Evolutionary conservation across 2,888 invertebrate species (phyloP), one percentile per base, ranked within the genome.

Genomic region (Schizotus pectinicornis): DNA sequence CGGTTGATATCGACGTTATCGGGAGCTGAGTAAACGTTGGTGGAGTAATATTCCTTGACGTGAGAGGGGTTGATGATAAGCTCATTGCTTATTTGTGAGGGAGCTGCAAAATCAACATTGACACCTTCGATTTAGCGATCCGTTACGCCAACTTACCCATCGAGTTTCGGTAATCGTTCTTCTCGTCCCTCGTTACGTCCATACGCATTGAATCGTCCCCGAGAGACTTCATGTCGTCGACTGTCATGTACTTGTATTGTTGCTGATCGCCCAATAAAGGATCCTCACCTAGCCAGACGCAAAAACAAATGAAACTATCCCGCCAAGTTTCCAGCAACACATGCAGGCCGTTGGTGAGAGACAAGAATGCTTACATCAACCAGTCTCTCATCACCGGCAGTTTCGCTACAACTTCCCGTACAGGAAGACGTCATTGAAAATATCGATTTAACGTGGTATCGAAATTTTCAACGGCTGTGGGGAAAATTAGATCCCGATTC

Each of bases 231-330:
- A 91, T 87, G 73, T 91, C 91, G 77, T 92, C 91, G 54, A 87
- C 88, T 56, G 90, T 91, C 87, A 92, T 88, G 80, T 91, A 91
- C 71, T 88, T 87, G 77, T 91, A 91, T 69, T 85, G 84, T 68
- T 85, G 85, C 67, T 87, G 86, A 76, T 91, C 90, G 74, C 85
- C 86, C 67, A 87, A 79, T 80, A 87, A 82, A 53, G 86, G 86
- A 78, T 88, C 88, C 77, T 88, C 88, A 77, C 87, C 88, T 88
- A 77, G 51, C 56, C 50, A 43, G 6, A 8, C 30, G 9, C 7
- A 47, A 47, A 47, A 35, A 35, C 13, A 13, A 13, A 47, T 39
- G 39, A 22, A 22, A 22, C 22, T 2, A 22, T 22, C 5, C 5
- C 22, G 5, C 22, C 22, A 22, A 22, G 3, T 22, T 22, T 22